Percentiles rank a stretch among this genome's conserved stretches.
Conservation (phyloP, 2,113 vertebrate genomes). For the Opisthocomus hoazin region DNA sequence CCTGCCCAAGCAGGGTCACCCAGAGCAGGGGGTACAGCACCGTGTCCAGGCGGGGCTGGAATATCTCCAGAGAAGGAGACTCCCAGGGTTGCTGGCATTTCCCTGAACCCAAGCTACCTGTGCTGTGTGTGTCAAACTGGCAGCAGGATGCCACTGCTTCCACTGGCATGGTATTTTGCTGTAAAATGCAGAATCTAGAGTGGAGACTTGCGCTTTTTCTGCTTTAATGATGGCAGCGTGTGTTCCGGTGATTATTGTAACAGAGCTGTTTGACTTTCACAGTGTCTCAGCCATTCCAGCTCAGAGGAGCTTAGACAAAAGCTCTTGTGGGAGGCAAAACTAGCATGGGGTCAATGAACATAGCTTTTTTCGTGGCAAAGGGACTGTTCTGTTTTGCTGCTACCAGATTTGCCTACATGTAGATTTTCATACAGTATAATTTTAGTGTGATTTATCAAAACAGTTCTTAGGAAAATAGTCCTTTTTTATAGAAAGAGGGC, state of each 20-base stretch:
- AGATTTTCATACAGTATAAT: not conserved
- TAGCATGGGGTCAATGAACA: not conserved
- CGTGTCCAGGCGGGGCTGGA: too few relatives aligned
- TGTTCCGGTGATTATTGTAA: not conserved
- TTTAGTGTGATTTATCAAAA: not conserved
- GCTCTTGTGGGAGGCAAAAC: not conserved
- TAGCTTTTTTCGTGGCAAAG: not conserved
- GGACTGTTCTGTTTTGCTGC: not conserved
- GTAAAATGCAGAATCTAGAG: not conserved
- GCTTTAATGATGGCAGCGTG: fast-evolving
- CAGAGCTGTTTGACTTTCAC: not conserved
- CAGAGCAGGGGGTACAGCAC: too few relatives aligned
- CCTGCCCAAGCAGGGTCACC: too few relatives aligned
- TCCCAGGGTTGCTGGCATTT: not conserved
- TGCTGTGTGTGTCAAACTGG: not conserved
- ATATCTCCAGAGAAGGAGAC: too few relatives aligned
- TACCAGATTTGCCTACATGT: not conserved
- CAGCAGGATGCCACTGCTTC: not conserved
- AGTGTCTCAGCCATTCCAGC: not conserved
- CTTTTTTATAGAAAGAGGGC: not conserved
- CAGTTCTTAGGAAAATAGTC: not conserved
- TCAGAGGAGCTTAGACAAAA: not conserved
- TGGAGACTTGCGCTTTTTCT: not conserved
- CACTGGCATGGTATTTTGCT: not conserved
- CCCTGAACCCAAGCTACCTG: not conserved